Conservation (phyloP, 2,113 vertebrate genomes). For the Spermophilus dauricus region DNA sequence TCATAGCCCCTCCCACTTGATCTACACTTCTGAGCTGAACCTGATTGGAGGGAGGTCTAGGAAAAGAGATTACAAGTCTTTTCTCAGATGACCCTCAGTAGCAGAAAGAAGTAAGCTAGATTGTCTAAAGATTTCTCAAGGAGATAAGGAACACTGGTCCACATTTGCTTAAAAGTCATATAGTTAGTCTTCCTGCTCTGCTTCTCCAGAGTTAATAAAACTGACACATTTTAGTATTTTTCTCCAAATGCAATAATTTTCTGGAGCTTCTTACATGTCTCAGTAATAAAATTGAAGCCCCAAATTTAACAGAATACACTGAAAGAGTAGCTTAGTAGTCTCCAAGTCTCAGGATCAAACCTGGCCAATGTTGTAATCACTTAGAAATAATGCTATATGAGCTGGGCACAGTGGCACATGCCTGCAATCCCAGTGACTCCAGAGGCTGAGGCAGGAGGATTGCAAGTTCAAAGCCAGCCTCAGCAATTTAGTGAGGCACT, state of each 20-base stretch:
- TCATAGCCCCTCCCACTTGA: not conserved
- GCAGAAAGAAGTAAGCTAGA: not conserved
- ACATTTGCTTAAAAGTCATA: not conserved
- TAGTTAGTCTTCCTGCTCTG: not conserved
- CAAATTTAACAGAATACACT: not conserved
- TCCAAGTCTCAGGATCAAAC: not conserved
- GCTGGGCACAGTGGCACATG: no score
- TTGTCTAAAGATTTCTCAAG: conserved; percentile 2
- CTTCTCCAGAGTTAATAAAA: conserved; percentile 21
- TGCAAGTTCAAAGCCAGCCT: no score
- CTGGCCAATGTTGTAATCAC: not conserved
- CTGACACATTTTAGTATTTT: conserved; percentile 17
- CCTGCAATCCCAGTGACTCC: no score
- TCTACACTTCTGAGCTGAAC: not conserved
- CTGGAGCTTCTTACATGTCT: not conserved
- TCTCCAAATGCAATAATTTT: conserved; percentile 18
- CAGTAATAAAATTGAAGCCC: not conserved
- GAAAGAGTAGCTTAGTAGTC: not conserved
- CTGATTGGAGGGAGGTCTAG: not conserved
- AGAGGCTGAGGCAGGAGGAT: no score
- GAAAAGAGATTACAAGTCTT: not conserved
- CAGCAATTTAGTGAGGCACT: no score
- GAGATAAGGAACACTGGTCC: not conserved
- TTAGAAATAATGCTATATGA: not conserved
- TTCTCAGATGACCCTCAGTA: not conserved